These are phyloP conservation scores for Chiroxiphia lanceolata DNA, from an alignment of 2,797 vertebrate species.

Conservation along the genomic window DNA sequence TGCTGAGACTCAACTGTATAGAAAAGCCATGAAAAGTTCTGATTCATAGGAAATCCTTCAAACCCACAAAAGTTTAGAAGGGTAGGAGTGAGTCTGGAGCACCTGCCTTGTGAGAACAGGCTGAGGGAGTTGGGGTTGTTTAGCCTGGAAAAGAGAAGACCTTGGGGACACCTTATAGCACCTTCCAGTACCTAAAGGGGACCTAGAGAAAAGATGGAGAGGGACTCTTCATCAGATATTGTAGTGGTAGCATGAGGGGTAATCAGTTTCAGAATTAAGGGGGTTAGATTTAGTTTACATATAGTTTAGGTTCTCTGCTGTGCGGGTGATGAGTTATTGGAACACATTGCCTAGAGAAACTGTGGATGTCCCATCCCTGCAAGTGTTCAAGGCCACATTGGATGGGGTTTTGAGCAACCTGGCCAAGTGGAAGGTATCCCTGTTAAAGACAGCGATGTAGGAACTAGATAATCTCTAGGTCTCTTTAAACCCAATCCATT, in stretches of 20 bases:
- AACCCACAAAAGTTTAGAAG: not conserved
- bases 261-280: not conserved
- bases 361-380: not conserved
- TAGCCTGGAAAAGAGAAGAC: not conserved
- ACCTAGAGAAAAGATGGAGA: not conserved
- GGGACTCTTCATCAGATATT: not conserved
- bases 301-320: not conserved
- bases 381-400: not conserved
- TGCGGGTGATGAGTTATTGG: not conserved
- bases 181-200: not conserved
- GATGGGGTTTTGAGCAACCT: not conserved
- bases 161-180: not conserved
- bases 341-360: not conserved
- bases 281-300: not conserved
- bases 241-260: rapidly evolving
- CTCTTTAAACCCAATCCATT: not conserved
- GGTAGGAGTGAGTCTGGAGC: not conserved
- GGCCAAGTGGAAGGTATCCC: not conserved
- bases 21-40: not conserved
- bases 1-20: not conserved
- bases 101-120: not conserved
- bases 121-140: not conserved
- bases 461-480: not conserved
- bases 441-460: rapidly evolving
- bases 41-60: not conserved